Base-by-base conservation (phyloP, 1,140 invertebrate species). In the Diuraphis noxia region DNA sequence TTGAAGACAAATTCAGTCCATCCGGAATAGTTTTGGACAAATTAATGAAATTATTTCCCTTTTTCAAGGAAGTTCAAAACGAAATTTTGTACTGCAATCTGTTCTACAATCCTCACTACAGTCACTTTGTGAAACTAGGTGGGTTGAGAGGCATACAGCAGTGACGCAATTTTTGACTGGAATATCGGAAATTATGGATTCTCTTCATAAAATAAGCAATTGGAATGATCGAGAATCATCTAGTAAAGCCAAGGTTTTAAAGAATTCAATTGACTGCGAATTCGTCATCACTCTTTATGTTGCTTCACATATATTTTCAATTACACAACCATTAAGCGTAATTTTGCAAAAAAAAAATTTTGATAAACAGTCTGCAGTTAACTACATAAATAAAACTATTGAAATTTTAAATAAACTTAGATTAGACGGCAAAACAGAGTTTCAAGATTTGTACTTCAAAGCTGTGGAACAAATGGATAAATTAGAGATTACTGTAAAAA, bases 341-440 rank as follows among this genome's bases (percentile, higher is more conserved):
- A 81, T 81, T 81, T 40, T 81, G 6, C 36, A 40, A 40, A 81
- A 86, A 43, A 86, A 46, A 46, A 46, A 21, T 34, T 17, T 86
- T 46, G 43, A 86, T 86, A 34, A 86, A 86, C 43, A 86, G n/a
- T 86, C 84, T 46, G 84, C 84, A 49, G 43, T n/a, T n/a, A 86
- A 86, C 30, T 30, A 30, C n/a, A 86, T 86, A 34, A 86, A 46
- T 46, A 86, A 30, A 46, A 86, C 41, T 86, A 86, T n/a, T 86
- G 41, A 46, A 46, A 43, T 49, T 46, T 86, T 86, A 86, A 49
- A 86, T 46, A 46, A 46, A 86, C n/a, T 86, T 86, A 46, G 40
- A 86, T 49, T 46, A 46, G n/a, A 86, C 13, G 19, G 30, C n/a
- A 34, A 86, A 86, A 86, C 25, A 46, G 43, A 49, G 41, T 86